Base-by-base conservation (phyloP, 2,888 invertebrate genomes). In the Lasioglossum morio region DNA sequence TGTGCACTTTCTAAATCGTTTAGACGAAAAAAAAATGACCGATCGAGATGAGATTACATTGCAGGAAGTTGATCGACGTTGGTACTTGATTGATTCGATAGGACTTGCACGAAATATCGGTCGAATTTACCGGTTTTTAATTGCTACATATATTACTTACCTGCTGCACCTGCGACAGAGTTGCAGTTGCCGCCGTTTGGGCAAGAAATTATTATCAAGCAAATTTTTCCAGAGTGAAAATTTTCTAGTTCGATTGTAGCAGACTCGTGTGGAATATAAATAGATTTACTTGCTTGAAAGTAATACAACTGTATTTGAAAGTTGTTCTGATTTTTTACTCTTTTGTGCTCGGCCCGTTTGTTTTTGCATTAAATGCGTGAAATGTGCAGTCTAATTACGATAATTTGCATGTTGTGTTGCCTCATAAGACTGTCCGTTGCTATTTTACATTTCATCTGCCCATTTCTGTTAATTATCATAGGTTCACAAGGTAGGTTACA, bases 1-100 rank as follows among this genome's bases (percentile, higher is more conserved):
- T n/a, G n/a, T 10, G 46, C 1, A 48, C 66, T 77, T 77, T 77
- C 66, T 77, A 77, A 77, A 69, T 34, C 30, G 63, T 19, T 30
- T 27, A 12, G 14, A 23, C 0, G 34, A 63, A 46, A 66, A 46
- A 66, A 34, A 63, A 69, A 37, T 34, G 23, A 23, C n/a, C 37
- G 1, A 23, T 23, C 4, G 5, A n/a, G 53, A 30, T 48, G 30
- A 12, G 34, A n/a, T 53, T 37, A 48, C 8, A 37, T 37, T n/a
- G 16, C 23, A 37, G 1, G 48, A 37, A 57, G 16, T n/a, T 60
- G 4, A 37, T 14, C 66, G 66, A 23, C 66, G 27, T 27, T 40
- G 69, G n/a, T 23, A n/a, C 19, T n/a, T 23, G 34, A 34, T 30
- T 23, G 34, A 34, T 34, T 34, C 7, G 34, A 23, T 19, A 34